Evolutionary conservation across 2,113 vertebrate species (phyloP), one percentile per base, ranked within the genome.

Genomic region (Chiloscyllium plagiosum): DNA sequence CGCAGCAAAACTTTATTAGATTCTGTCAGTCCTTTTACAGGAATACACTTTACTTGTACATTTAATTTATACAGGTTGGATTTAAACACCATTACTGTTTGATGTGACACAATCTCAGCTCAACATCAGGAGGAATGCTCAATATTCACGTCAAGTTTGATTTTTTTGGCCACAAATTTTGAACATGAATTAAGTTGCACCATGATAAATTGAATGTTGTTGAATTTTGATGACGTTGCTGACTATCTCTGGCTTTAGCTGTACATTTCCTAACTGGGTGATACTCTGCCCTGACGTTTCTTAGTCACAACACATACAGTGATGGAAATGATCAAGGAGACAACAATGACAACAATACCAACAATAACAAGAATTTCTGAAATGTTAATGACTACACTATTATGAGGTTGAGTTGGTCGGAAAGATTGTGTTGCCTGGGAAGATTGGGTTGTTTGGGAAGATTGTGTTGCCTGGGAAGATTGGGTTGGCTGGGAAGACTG

Each of bases 261-360:
- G 52, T 22, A 65, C 19, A 61, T 68, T n/a, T 93, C 61, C 61
- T 66, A 93, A 37, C 89, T 68, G 61, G 89, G 89, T 68, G 61
- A 93, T 19, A 93, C 61, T 66, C 12, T 66, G 61, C 17, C 6
- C 7, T 65, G 89, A 66, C 33, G 0, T 37, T 65, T 93, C 17
- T n/a, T 93, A 37, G 56, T 19, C 69, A 92, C 42, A 92, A 96
- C 95, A 94, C 29, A 97, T 1, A 97, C 37, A 37, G 24, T 95
- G 95, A 47, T 76, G 94, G 94, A 96, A 94, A 96, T 85, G 90
- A 95, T 86, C 92, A 98, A 52, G 56, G 97, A 97, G 29, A 96
- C 52, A 50, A 72, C 87, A 94, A 96, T 94, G 95, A 96, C 94
- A 29, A 96, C 80, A 87, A 80, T 92, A 26, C 97, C 26, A 56